Base-by-base conservation (phyloP, 1,140 invertebrate species). In the Cotesia vestalis region DNA sequence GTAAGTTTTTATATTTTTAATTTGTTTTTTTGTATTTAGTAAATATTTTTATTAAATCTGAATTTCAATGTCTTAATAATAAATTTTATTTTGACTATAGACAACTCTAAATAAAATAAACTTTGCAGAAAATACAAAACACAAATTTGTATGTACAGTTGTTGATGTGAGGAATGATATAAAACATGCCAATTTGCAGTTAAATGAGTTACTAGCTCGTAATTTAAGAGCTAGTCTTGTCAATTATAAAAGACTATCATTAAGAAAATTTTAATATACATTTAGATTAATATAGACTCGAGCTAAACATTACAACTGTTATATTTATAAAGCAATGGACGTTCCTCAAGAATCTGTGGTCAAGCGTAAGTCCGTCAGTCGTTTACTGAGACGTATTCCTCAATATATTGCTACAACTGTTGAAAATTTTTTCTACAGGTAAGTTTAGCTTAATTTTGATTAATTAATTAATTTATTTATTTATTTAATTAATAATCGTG, bases 401-500 rank as follows among this genome's bases (percentile, higher is more conserved):
- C 11, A 64, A 20, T 40, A 64, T 64, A 64, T 64, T 38, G 35
- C 62, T 14, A 14, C 62, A n/a, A 38, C 38, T 64, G 62, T 64
- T 64, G 62, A 64, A 64, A 6, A 12, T n/a, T 64, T 64, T 64
- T 64, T 64, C 12, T 64, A 64, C 36, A 64, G 38, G 62, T 61
- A 20, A 57, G 5, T 57, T 12, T 57, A 17, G 53, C 1, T 55
- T 20, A 5, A 55, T 12, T 8, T 14, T n/a, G n/a, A n/a, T n/a
- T n/a, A n/a, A n/a, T n/a, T n/a, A n/a, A 20, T 55, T 55, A 3
- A 55, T 11, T 57, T 57, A 6, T 57, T 57, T n/a, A 57, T 6
- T 17, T 17, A 57, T 57, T n/a, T 38, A 62, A 36, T 62, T 14
- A 38, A n/a, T 62, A 69, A 8, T 72, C 71, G 71, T 72, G 9